Base-by-base conservation (phyloP, 2,888 invertebrate genomes). In the Heliothis peltigera region DNA sequence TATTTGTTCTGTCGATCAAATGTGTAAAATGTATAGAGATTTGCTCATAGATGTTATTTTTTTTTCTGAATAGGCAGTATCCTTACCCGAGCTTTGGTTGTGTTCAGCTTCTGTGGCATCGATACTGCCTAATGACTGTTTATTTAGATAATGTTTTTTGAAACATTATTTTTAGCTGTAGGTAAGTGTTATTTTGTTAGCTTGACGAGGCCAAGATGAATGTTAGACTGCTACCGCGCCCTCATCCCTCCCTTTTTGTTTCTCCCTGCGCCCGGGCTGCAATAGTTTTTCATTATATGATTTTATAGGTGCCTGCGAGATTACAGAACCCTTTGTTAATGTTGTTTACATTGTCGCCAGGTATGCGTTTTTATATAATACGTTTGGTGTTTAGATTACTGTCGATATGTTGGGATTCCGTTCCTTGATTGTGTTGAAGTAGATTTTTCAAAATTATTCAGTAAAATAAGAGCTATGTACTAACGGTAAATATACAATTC, bases 311-410 rank as follows among this genome's bases (percentile, higher is more conserved):
- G 94, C 94, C 94, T 95, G 95, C 91, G 93, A 89, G 93, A 89
- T 89, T 89, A 86, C 90, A 91, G 88, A 92, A 91, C 92, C 94
- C 92, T 94, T 94, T 92, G 82, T 94, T 92, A 94, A 92, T 94
- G 94, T 95, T 95, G 95, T 95, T 95, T 95, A 95, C 95, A 95
- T 95, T 94, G 95, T 95, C 95, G 95, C 95, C 95, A 95, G 95
- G 95, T 95, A 95, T 94, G 94, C 93, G 88, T 92, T 92, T 91
- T 91, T 88, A 86, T 71, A 89, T 92, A 89, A 89, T 92, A 92
- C 82, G 86, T 90, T 89, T 88, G 76, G 77, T 89, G 84, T 88
- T 75, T 87, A 86, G 82, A 77, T 74, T 79, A 79, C 68, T 82
- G 65, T 73, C 66, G 80, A 81, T 71, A 83, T 84, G 79, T 85